Conservation (phyloP, 2,797 vertebrate genomes). For the Lepilemur septentrionalis region DNA sequence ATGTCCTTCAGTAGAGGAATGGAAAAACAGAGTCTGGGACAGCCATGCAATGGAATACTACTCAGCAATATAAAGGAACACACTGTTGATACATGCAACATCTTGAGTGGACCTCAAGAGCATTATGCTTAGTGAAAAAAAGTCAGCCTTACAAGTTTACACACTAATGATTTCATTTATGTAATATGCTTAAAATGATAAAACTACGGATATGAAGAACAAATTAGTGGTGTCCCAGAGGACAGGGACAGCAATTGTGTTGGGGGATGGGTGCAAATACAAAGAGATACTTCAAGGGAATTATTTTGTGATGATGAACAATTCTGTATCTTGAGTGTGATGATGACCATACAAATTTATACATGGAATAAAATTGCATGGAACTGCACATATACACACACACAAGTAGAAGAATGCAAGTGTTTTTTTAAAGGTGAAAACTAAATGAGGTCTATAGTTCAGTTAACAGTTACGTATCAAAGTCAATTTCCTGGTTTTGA, state of each 20-base stretch:
- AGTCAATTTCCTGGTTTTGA: neutral
- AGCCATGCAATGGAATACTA: neutral
- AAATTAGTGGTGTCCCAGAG: neutral
- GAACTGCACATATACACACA: neutral
- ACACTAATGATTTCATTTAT: neutral
- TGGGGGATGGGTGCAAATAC: fast-evolving
- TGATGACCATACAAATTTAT: neutral
- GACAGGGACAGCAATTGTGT: neutral
- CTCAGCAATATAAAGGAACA: neutral
- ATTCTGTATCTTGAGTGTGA: neutral
- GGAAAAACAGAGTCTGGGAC: neutral
- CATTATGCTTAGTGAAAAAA: neutral
- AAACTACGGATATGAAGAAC: neutral
- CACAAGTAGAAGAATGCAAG: neutral
- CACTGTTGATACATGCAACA: neutral
- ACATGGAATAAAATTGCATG: neutral
- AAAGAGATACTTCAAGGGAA: neutral
- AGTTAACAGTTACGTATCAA: neutral
- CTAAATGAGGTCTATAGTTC: neutral
- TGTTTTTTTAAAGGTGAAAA: neutral
- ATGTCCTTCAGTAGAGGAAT: neutral
- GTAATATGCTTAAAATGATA: neutral
- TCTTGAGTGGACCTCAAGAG: neutral
- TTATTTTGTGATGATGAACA: neutral
- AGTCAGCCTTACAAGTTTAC: neutral